Base-by-base conservation (phyloP, 2,888 invertebrate genomes). In the Kuschelorhynchus macadamiae region DNA sequence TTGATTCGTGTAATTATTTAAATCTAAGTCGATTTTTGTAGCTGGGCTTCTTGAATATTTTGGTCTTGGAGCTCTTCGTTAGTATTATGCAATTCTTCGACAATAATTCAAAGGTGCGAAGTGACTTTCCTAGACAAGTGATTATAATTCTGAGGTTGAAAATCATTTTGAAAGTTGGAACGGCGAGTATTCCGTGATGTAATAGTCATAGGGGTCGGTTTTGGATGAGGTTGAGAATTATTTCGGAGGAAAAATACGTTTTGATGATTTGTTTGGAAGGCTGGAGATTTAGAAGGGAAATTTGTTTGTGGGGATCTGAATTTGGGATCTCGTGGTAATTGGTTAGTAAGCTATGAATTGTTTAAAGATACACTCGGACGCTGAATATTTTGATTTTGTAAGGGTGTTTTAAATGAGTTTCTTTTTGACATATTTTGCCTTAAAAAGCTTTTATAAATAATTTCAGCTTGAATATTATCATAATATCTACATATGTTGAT, bases 401-500 rank as follows among this genome's bases (percentile, higher is more conserved):
- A 1, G 8, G 46, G 18, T 1, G 36, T 14, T 39, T n/a, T 53
- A 53, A 33, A 20, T 12, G 11, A 17, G 17, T 53, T 53, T 36
- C 17, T 53, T n/a, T 12, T 36, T 2, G 33, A 21, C 53, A 53
- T 36, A 21, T 53, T 53, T 53, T 53, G 53, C 12, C 39, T 14
- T 7, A 39, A 21, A 17, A 53, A 53, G 11, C 36, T 53, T 16
- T 46, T 46, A 25, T 46, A 17, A 17, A 17, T 46, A 46, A 46
- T 46, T 46, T 46, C 17, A 4, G 46, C 36, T 17, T 53, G 53
- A 7, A 53, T 39, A 7, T 53, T 53, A 18, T 53, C 53, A 12
- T 33, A 53, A 5, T 50, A 30, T 39, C 53, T 53, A 36, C 53
- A 53, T 33, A 53, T 53, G 36, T 53, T 53, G 2, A 53, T 9